Evolutionary conservation across 1,140 invertebrate genomes (phyloP).

Genomic region (Diploscapter pachys): DNA sequence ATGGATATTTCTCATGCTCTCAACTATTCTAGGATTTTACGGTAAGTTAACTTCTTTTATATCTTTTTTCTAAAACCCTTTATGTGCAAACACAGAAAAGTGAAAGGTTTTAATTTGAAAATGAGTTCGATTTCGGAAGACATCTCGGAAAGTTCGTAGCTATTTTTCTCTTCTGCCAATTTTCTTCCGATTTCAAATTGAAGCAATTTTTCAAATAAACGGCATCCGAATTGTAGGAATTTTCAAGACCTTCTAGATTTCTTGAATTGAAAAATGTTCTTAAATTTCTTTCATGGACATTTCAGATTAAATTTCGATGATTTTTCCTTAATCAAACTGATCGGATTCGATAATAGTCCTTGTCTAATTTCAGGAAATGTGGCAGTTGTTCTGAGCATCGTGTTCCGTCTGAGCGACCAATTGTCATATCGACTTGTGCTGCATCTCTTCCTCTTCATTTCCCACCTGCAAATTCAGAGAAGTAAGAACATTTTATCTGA

Average conservation of each 20-base stretch:
- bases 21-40: conserved; percentile 48
- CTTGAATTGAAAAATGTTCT: no score
- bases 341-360: no score
- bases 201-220: no score
- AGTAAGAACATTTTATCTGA: conserved; percentile 26
- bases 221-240: no score
- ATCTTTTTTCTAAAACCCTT: neutral
- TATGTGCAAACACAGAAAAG: neutral
- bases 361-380: conserved; percentile 45
- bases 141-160: no score
- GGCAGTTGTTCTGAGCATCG: conserved; percentile 52
- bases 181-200: no score
- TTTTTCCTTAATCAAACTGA: no score
- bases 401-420: conserved; percentile 50
- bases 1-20: conserved; percentile 15
- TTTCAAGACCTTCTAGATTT: no score
- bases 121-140: no score
- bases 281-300: neutral
- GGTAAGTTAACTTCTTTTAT: conserved; percentile 27
- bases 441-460: conserved; percentile 51
- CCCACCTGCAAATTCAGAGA: conserved; percentile 54
- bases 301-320: conserved; percentile 6
- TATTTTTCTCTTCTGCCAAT: no score
- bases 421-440: conserved; percentile 43
- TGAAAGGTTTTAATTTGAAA: conserved; percentile 10